Evolutionary conservation across 2,113 vertebrate species (phyloP).

Genomic region (Ginglymostoma cirratum): DNA sequence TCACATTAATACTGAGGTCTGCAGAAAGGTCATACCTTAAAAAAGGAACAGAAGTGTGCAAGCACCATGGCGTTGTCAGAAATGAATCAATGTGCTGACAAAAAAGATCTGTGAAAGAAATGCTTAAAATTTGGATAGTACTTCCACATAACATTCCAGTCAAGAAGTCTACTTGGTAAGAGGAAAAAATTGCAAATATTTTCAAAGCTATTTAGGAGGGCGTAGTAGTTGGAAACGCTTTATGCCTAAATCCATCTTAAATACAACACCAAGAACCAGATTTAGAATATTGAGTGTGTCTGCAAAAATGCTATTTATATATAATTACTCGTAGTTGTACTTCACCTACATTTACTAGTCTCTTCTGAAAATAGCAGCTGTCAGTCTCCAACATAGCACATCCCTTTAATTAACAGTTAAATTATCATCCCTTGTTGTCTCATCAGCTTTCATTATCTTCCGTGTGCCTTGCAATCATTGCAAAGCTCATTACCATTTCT

Average conservation of each 20-base stretch:
- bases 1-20: neutral
- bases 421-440: constrained; percentile 6
- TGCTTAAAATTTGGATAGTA: neutral
- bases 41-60: neutral
- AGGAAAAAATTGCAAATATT: neutral
- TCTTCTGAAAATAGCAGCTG: constrained; percentile 8
- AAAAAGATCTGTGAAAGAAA: neutral
- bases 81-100: neutral
- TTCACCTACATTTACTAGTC: constrained; percentile 2
- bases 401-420: constrained; percentile 2
- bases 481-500: neutral
- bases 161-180: neutral
- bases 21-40: constrained; percentile 3
- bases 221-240: neutral
- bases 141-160: neutral
- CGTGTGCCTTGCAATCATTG: neutral
- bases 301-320: neutral
- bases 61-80: neutral
- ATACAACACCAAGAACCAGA: neutral
- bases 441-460: constrained; percentile 19
- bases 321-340: neutral
- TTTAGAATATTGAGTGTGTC: neutral
- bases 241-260: neutral
- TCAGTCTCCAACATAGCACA: constrained; percentile 13
- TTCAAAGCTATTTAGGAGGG: neutral